phyloP scores from a whole-genome alignment of 2,113 vertebrate species.

The Neolamprologus cancellatus region DNA sequence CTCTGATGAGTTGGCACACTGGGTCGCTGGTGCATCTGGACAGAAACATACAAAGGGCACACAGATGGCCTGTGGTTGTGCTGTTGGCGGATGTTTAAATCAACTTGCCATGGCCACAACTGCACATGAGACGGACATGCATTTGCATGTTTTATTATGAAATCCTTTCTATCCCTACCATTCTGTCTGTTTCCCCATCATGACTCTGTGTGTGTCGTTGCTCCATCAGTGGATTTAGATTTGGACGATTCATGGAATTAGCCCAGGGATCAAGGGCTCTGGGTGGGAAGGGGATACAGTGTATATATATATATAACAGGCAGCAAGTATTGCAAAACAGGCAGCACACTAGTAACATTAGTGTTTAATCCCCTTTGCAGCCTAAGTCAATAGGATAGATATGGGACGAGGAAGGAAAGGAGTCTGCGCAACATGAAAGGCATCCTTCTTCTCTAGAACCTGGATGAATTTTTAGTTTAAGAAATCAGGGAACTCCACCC shows the following conservation, averaged over 20 bases:
- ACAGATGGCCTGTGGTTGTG: background rate
- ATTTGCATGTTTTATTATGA: background rate
- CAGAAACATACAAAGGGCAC: background rate
- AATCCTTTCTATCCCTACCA: background rate
- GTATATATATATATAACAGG: conserved; percentile 31
- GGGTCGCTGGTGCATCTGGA: conserved; percentile 24
- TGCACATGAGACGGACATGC: background rate
- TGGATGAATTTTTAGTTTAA: background rate
- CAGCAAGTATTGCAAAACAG: conserved; percentile 39
- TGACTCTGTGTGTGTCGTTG: background rate
- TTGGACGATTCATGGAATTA: conserved; percentile 69
- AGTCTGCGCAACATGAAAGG: background rate
- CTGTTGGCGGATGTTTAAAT: background rate
- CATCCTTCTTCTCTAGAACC: background rate
- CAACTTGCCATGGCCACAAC: background rate
- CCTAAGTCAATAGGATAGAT: conserved; percentile 12
- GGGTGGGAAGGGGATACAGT: conserved; percentile 17
- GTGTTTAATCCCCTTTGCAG: conserved; percentile 34
- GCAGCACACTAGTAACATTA: conserved; percentile 4
- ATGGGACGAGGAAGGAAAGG: background rate
- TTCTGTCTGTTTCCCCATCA: background rate
- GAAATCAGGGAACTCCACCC: background rate
- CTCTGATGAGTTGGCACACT: conserved; percentile 47
- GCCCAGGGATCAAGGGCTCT: conserved; percentile 67
- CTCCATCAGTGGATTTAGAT: conserved; percentile 64